Evolutionary conservation across 2,113 vertebrate genomes (phyloP), one percentile per base, ranked within the genome.

Genomic region (Laticauda laticaudata): DNA sequence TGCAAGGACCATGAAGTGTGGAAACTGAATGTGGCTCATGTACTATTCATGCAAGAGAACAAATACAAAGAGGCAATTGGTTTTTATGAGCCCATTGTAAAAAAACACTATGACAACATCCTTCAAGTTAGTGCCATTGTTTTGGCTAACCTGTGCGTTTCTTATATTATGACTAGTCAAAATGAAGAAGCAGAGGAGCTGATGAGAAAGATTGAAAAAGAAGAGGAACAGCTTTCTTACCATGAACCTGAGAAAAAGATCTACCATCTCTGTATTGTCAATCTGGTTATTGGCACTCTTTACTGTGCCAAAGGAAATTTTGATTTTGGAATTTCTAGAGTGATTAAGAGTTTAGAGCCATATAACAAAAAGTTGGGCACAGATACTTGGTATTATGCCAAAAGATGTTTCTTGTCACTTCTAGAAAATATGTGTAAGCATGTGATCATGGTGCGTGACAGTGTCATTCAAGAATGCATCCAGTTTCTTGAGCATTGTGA

Each of bases 341-440:
- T 99, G 93, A 99, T 99, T 95, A 99, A 99, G 96, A 99, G 99
- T 96, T 97, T 99, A 96, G 99, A 99, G 96, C 99, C 99, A 0
- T 99, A 99, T 92, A 99, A 98, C 93, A 99, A 99, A 95, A 99
- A 99, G 96, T 97, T 99, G 91, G 98, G 99, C 89, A 99, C 99
- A 0, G 99, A 99, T 94, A 99, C 99, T 0, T 99, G 99, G 99
- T 99, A 99, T 96, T 99, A 99, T 0, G 98, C 99, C 91, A 99
- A 99, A 94, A 98, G 98, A 26, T 99, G 99, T 88, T 99, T 99
- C 97, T 97, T 99, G 51, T 99, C 99, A 43, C 96, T 99, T 95
- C 95, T 99, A 97, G 99, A 99, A 97, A 99, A 99, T 96, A 99
- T 99, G 99, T 97, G 99, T 95, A 99, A 99, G 95, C 99, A 99